phyloP scores from a whole-genome alignment of 2,888 invertebrate genomes.

The Seladonia tumulorum region DNA sequence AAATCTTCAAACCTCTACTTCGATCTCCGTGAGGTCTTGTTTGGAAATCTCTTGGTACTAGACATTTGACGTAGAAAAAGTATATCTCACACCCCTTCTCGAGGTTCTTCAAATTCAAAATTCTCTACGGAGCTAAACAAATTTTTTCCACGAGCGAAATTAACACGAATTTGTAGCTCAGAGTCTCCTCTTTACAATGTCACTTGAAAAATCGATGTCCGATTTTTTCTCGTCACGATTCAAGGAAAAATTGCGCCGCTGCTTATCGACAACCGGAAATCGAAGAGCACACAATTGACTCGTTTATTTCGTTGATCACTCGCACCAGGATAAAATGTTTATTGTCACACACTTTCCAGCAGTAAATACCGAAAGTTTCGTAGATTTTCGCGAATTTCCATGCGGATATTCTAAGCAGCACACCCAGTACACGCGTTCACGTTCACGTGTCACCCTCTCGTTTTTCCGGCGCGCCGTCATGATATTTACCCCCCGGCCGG shows the following conservation, averaged over 20 bases:
- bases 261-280: neutral
- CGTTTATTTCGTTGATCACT: neutral
- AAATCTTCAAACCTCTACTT: too few species aligned
- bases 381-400: neutral
- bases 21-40: too few species aligned
- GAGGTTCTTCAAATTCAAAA: too few species aligned
- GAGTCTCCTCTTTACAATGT: too few species aligned
- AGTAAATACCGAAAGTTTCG: neutral
- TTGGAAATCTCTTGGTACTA: too few species aligned
- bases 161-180: too few species aligned
- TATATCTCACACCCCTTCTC: too few species aligned
- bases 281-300: too few species aligned
- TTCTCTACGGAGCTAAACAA: too few species aligned
- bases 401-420: neutral
- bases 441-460: constrained; percentile 7
- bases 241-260: neutral
- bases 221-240: neutral
- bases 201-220: too few species aligned
- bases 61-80: too few species aligned
- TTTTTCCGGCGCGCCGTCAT: constrained; percentile 2
- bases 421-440: neutral
- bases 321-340: neutral
- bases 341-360: neutral
- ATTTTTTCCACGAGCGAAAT: too few species aligned
- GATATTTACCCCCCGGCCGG: neutral